phyloP scores from a whole-genome alignment of 2,113 vertebrate species.

The Thalassoma bifasciatum region DNA sequence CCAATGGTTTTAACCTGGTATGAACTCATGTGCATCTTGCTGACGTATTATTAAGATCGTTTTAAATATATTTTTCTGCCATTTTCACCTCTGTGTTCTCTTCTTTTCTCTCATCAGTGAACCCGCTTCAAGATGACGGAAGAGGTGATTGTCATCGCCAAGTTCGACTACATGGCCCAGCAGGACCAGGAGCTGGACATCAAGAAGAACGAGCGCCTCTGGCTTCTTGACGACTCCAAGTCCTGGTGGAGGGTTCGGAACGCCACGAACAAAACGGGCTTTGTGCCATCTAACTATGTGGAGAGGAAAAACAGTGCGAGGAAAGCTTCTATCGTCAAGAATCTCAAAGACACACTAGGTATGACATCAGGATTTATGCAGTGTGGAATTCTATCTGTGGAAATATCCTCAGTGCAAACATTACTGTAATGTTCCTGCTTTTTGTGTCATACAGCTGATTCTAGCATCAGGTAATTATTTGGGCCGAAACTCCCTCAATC shows the following conservation, averaged over 20 bases:
- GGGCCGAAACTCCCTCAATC: too few relatives aligned
- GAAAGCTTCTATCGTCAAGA: constrained; percentile 93
- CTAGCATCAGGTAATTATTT: too few relatives aligned
- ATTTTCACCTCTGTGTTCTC: not conserved
- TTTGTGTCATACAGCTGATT: too few relatives aligned
- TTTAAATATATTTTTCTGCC: not conserved
- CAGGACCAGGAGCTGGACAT: constrained; percentile 95
- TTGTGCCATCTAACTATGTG: constrained; percentile 94
- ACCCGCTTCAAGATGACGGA: constrained; percentile 89
- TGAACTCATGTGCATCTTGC: not conserved
- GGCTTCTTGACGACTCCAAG: constrained; percentile 92
- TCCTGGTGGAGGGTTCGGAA: constrained; percentile 95
- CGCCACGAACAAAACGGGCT: constrained; percentile 92
- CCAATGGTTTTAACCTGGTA: too few relatives aligned
- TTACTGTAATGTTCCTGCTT: too few relatives aligned
- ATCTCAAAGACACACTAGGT: constrained; percentile 93
- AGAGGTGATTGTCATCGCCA: constrained; percentile 93
- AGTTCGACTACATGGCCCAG: constrained; percentile 94
- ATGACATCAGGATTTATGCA: constrained; percentile 13
- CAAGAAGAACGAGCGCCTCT: constrained; percentile 92
- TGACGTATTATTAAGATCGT: too few relatives aligned
- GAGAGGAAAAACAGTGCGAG: constrained; percentile 93
- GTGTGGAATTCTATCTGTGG: too few relatives aligned
- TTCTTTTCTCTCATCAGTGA: constrained; percentile 69
- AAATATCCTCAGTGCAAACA: too few relatives aligned